A percentile compares a stretch with the other conserved stretches of the same genome.
phyloP scores from a whole-genome alignment of 2,113 vertebrate genomes.

The Brachyhypopomus occidentalis region DNA sequence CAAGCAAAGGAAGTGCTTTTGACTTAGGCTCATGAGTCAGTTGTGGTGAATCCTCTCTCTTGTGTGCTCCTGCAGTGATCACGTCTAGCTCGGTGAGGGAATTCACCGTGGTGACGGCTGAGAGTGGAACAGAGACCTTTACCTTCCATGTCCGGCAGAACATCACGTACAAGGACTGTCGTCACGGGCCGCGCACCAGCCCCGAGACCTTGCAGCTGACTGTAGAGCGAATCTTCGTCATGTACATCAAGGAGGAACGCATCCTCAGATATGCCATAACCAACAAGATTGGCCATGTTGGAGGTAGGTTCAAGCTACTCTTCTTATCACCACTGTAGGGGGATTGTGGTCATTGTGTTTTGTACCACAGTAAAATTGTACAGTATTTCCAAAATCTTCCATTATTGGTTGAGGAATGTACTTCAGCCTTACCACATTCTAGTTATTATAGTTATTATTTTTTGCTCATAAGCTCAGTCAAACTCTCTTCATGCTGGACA shows the following conservation, averaged over 20 bases:
- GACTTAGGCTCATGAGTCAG: neutral
- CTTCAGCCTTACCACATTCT: neutral
- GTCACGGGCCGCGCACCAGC: slow-evolving; percentile 56
- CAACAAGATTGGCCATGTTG: slow-evolving; percentile 81
- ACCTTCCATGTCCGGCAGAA: slow-evolving; percentile 87
- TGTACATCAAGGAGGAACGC: slow-evolving; percentile 84
- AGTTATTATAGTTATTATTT: neutral
- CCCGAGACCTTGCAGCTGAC: slow-evolving; percentile 75
- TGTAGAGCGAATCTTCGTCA: slow-evolving; percentile 81
- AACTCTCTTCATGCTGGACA: neutral
- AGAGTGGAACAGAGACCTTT: slow-evolving; percentile 74
- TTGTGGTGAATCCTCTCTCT: neutral
- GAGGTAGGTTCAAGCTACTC: slow-evolving; percentile 70
- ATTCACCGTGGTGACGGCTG: slow-evolving; percentile 72
- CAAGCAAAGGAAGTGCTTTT: slow-evolving; percentile 8
- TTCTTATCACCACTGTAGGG: neutral
- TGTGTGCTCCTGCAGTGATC: slow-evolving; percentile 63
- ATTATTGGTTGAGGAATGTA: neutral
- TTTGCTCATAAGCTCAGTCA: neutral
- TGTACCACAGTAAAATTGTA: neutral
- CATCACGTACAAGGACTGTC: slow-evolving; percentile 81
- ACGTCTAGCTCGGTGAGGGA: slow-evolving; percentile 81
- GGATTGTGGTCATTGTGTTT: neutral
- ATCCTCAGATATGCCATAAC: slow-evolving; percentile 89
- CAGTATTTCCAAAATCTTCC: neutral